Conservation (phyloP, 2,113 vertebrate genomes). For the Aegotheles bennettii region DNA sequence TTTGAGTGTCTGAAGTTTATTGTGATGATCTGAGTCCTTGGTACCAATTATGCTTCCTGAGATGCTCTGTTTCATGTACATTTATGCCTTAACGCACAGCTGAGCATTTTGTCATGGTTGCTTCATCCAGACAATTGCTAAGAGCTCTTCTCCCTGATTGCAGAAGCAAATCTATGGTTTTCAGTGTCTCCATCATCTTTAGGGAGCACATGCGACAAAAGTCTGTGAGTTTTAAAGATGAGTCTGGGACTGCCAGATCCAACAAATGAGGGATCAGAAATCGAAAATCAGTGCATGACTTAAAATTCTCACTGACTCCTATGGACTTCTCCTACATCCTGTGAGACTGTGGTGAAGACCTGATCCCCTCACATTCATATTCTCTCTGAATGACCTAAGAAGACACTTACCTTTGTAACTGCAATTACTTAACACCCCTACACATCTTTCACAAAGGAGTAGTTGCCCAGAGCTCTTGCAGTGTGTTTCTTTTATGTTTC, state of each 20-base stretch:
- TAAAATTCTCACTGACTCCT: rapidly evolving
- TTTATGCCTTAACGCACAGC: background rate
- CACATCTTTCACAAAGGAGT: background rate
- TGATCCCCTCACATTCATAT: background rate
- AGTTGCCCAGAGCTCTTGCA: background rate
- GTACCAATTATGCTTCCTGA: background rate
- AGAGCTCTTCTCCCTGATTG: rapidly evolving
- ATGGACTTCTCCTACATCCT: rapidly evolving
- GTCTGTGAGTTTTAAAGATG: background rate
- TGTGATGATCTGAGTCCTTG: rapidly evolving
- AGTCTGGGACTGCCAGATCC: background rate
- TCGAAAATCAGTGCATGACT: background rate
- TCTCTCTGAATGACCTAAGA: background rate
- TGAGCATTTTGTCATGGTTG: background rate
- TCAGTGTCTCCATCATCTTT: background rate
- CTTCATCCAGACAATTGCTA: background rate
- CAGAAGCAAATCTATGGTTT: background rate
- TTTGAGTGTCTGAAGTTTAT: background rate
- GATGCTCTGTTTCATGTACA: background rate
- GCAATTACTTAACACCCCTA: background rate
- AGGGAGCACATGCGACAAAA: rapidly evolving
- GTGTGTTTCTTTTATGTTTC: rapidly evolving
- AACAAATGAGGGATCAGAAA: background rate
- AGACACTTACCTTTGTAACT: background rate
- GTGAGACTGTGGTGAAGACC: background rate